phyloP scores from a whole-genome alignment of 2,113 vertebrate species.

The Erpornis zantholeuca region DNA sequence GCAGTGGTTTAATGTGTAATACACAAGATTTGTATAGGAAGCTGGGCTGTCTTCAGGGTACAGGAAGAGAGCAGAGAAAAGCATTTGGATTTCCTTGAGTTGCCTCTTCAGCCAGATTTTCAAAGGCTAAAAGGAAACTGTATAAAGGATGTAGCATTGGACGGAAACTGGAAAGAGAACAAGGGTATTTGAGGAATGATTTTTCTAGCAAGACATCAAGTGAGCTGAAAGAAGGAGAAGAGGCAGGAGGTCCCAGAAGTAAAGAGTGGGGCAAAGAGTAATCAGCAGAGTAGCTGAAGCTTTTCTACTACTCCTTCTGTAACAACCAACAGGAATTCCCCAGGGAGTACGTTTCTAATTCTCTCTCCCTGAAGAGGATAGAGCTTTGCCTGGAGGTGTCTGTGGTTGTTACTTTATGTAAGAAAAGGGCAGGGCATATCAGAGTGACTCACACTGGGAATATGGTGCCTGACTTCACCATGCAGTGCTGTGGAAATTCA shows the following conservation, averaged over 20 bases:
- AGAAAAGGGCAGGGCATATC: not conserved
- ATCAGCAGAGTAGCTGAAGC: not conserved
- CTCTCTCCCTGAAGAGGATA: not conserved
- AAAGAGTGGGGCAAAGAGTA: not conserved
- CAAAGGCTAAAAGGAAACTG: constrained; percentile 23
- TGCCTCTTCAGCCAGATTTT: constrained; percentile 15
- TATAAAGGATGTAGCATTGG: not conserved
- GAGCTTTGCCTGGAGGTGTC: not conserved
- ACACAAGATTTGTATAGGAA: constrained; percentile 46
- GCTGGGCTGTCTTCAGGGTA: constrained; percentile 47
- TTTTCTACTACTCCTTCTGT: not conserved
- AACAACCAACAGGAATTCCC: not conserved
- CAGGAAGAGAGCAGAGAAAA: constrained; percentile 51
- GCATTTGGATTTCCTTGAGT: constrained; percentile 30
- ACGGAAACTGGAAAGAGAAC: not conserved
- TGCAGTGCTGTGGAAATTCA: not conserved
- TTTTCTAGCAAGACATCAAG: not conserved
- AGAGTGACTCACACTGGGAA: not conserved
- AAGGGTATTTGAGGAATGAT: not conserved
- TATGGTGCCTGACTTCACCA: not conserved
- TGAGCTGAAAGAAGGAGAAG: not conserved
- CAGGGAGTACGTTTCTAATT: not conserved
- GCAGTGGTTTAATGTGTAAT: constrained; percentile 13
- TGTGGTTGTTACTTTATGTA: not conserved
- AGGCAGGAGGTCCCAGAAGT: constrained; percentile 3